Conservation (phyloP, 2,888 invertebrate species). For the Rhogogaster chlorosoma region DNA sequence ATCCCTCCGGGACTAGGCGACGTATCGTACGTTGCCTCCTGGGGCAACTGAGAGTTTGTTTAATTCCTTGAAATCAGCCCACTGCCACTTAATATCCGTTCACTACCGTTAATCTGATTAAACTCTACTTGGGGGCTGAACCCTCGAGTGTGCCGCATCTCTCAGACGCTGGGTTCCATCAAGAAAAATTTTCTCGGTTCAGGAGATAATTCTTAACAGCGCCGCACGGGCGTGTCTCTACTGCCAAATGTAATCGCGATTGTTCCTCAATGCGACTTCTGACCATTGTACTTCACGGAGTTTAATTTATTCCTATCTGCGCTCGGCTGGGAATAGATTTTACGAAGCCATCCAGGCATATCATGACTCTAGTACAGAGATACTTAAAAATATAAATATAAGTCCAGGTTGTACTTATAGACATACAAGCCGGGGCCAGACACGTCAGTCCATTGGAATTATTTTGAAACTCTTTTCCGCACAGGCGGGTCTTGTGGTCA, state of each 20-base stretch:
- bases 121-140: conserved; percentile 25
- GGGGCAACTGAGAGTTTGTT: conserved; percentile 35
- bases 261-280: background rate
- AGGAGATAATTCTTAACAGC: background rate
- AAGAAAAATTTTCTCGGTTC: background rate
- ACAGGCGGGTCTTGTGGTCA: background rate
- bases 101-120: conserved; percentile 43
- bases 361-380: background rate
- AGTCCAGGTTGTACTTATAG: background rate
- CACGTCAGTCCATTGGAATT: background rate
- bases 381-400: background rate
- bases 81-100: conserved; percentile 31
- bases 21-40: background rate
- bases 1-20: background rate
- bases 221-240: background rate
- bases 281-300: background rate
- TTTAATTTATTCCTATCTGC: background rate
- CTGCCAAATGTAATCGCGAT: background rate
- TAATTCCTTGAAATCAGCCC: conserved; percentile 48
- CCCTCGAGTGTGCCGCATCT: conserved; percentile 26
- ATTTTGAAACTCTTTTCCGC: background rate
- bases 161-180: background rate
- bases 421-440: background rate
- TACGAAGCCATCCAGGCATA: background rate
- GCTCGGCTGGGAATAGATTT: background rate